Evolutionary conservation across 2,888 invertebrate species (phyloP).

Genomic region (Leucozona laternaria): DNA sequence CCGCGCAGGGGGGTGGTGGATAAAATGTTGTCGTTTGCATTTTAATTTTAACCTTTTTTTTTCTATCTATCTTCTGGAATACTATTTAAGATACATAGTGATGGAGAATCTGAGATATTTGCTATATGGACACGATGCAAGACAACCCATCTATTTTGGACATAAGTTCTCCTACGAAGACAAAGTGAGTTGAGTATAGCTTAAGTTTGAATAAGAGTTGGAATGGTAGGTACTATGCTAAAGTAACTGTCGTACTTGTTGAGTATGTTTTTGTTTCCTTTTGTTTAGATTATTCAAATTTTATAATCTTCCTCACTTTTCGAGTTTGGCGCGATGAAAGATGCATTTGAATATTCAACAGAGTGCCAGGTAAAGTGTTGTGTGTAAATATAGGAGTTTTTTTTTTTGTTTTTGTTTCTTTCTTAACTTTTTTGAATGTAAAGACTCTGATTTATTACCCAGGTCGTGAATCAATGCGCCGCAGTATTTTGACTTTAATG

Average conservation of each 20-base stretch:
- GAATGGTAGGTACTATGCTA: not conserved
- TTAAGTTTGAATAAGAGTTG: not conserved
- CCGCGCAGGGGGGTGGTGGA: not conserved
- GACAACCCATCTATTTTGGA: conserved; percentile 92
- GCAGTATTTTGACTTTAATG: not conserved
- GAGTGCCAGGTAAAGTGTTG: not conserved
- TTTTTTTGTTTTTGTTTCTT: not conserved
- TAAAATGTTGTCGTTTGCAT: not conserved
- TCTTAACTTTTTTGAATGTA: not conserved
- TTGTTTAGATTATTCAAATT: conserved; percentile 23
- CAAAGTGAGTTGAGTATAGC: conserved; percentile 39
- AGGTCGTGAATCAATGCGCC: not conserved
- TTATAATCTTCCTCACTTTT: not conserved
- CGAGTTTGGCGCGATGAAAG: not conserved
- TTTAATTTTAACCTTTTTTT: conserved; percentile 30
- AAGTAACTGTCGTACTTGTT: not conserved
- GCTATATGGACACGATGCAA: conserved; percentile 88
- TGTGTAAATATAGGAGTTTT: conserved; percentile 11
- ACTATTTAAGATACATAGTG: conserved; percentile 90
- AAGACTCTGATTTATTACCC: conserved; percentile 17
- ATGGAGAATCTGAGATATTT: conserved; percentile 96
- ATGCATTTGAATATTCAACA: conserved; percentile 40
- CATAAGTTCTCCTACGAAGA: conserved; percentile 88
- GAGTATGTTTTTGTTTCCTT: not conserved
- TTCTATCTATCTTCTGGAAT: not conserved